These are phyloP conservation scores for Amphipoea oculea DNA, from an alignment of 2,888 invertebrate species.

Conservation along the genomic window DNA sequence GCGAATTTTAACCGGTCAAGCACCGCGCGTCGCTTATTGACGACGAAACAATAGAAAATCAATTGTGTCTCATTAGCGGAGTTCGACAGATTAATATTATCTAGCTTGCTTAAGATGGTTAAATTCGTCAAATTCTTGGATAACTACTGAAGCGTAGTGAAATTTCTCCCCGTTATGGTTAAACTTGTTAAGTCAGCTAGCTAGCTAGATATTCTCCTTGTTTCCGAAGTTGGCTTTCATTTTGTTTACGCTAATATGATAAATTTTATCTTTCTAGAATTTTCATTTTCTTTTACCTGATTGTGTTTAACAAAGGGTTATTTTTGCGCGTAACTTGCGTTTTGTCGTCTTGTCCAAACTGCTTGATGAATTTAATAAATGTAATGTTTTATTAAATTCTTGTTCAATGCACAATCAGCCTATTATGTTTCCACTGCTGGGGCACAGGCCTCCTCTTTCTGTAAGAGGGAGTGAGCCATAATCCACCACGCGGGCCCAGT, in stretches of 20 bases:
- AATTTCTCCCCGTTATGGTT: conserved; percentile 30
- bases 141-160: conserved; percentile 41
- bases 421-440: too few species aligned
- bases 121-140: conserved; percentile 36
- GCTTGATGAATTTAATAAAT: neutral
- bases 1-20: conserved; percentile 24
- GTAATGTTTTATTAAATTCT: conserved; percentile 9
- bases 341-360: neutral
- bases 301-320: neutral
- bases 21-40: too few species aligned
- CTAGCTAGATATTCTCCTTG: conserved; percentile 23
- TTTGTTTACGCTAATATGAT: conserved; percentile 38
- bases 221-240: conserved; percentile 7
- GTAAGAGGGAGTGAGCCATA: neutral
- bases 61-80: too few species aligned
- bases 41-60: too few species aligned
- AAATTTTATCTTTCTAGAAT: conserved; percentile 20
- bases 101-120: conserved; percentile 18
- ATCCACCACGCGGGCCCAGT: neutral
- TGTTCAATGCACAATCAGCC: neutral
- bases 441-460: neutral
- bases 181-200: conserved; percentile 33
- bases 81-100: too few species aligned
- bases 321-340: neutral
- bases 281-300: neutral